phyloP scores from a whole-genome alignment of 2,888 invertebrate species.

The Phrixothrix hirtus region DNA sequence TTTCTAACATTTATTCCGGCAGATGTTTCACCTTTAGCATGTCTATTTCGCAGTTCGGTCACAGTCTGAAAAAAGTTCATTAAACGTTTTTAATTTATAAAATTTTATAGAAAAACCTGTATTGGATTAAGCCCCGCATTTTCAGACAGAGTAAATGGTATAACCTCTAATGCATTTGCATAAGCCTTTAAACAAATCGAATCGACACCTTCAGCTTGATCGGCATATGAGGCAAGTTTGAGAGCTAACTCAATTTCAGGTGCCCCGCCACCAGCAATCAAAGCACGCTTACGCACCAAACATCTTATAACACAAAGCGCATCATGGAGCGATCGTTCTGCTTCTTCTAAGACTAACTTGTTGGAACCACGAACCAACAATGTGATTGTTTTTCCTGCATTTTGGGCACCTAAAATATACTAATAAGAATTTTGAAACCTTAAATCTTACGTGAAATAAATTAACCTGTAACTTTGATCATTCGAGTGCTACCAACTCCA shows the following conservation, averaged over 20 bases:
- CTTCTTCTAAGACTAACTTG: slow-evolving; percentile 79
- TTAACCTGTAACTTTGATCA: slow-evolving; percentile 70
- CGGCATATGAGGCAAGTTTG: slow-evolving; percentile 77
- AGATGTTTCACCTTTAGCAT: slow-evolving; percentile 82
- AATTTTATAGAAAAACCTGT: slow-evolving; percentile 41
- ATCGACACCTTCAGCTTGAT: slow-evolving; percentile 86
- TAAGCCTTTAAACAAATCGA: slow-evolving; percentile 95
- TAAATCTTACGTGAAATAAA: slow-evolving; percentile 6
- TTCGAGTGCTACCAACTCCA: slow-evolving; percentile 79
- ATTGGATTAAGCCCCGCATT: slow-evolving; percentile 67
- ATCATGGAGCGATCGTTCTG: slow-evolving; percentile 81
- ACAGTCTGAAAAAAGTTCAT: slow-evolving; percentile 66
- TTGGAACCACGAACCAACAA: slow-evolving; percentile 89
- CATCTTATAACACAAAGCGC: slow-evolving; percentile 92
- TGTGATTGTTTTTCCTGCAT: slow-evolving; percentile 88
- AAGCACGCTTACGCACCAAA: slow-evolving; percentile 88
- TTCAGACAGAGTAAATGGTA: slow-evolving; percentile 89
- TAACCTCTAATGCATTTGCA: slow-evolving; percentile 93
- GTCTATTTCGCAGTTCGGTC: slow-evolving; percentile 92
- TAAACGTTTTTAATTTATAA: neutral
- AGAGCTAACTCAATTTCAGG: slow-evolving; percentile 95
- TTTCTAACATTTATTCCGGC: slow-evolving; percentile 96
- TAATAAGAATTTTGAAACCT: slow-evolving; percentile 8
- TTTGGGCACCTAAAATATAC: slow-evolving; percentile 62
- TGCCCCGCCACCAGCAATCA: slow-evolving; percentile 96